phyloP scores from a whole-genome alignment of 2,888 invertebrate species.

The Notocelia uddmanniana region DNA sequence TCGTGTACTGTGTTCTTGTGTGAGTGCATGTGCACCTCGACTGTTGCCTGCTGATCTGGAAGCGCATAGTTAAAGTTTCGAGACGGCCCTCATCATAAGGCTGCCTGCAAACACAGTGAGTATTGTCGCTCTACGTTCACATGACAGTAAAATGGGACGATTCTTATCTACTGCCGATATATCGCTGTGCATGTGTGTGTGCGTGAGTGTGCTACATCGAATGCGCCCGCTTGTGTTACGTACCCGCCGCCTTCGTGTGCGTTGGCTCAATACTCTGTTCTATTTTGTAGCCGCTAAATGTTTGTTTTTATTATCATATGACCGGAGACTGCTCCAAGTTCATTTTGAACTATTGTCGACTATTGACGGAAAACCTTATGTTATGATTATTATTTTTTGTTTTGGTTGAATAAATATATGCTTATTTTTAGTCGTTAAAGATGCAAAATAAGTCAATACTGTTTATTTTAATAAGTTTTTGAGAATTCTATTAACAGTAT shows the following conservation, averaged over 20 bases:
- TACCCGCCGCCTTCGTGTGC: conserved; percentile 74
- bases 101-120: conserved; percentile 85
- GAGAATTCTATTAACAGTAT: neutral
- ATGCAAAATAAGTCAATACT: neutral
- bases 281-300: conserved; percentile 83
- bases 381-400: neutral
- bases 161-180: conserved; percentile 76
- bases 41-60: conserved; percentile 71
- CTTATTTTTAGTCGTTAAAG: neutral
- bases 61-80: conserved; percentile 73
- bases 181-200: conserved; percentile 60
- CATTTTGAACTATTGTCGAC: conserved; percentile 48
- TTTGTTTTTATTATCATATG: conserved; percentile 86
- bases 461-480: neutral
- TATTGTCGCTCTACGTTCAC: conserved; percentile 70
- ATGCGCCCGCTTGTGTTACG: conserved; percentile 73
- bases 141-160: conserved; percentile 85
- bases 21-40: conserved; percentile 73
- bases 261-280: conserved; percentile 84
- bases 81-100: conserved; percentile 85
- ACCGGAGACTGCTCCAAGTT: conserved; percentile 72
- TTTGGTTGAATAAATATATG: neutral
- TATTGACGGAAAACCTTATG: neutral
- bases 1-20: conserved; percentile 55
- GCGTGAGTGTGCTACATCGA: conserved; percentile 60